These are phyloP conservation scores for Tolmerus cingulatus DNA, from an alignment of 2,888 invertebrate species.

Conservation along the genomic window DNA sequence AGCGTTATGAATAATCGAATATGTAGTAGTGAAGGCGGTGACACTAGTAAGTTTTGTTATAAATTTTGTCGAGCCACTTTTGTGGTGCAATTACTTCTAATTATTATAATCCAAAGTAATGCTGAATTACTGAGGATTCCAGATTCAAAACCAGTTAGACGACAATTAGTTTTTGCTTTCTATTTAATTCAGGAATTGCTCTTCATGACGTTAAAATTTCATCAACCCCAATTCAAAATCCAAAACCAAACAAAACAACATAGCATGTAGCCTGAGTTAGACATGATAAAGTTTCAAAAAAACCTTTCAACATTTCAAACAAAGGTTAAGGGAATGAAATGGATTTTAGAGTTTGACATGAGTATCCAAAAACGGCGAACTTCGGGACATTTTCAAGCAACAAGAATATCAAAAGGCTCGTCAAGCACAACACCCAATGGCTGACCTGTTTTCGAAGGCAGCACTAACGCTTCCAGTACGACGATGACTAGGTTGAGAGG, in stretches of 20 bases:
- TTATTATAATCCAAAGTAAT: too few relatives aligned
- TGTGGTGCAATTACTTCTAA: too few relatives aligned
- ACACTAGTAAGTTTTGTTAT: too few relatives aligned
- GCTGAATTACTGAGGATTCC: too few relatives aligned
- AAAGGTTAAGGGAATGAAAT: neutral
- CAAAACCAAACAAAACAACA: neutral
- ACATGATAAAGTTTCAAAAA: neutral
- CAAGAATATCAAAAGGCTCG: neutral
- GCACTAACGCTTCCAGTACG: neutral
- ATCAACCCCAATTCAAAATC: neutral
- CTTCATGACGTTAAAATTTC: neutral
- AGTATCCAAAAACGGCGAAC: neutral
- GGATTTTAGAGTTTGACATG: neutral
- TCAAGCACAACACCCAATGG: neutral
- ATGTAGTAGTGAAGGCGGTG: too few relatives aligned
- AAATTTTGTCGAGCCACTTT: too few relatives aligned
- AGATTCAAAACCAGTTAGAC: too few relatives aligned
- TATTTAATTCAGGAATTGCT: too few relatives aligned
- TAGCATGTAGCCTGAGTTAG: neutral
- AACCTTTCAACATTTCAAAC: neutral
- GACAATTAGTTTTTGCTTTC: too few relatives aligned
- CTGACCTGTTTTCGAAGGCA: slow-evolving; percentile 4
- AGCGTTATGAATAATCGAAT: too few relatives aligned
- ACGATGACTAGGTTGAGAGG: neutral
- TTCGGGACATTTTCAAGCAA: neutral